A percentile compares a stretch with the other conserved stretches of the same genome.
Evolutionary conservation across 2,888 invertebrate genomes (phyloP).

Genomic region (Cryptosula pallasiana): DNA sequence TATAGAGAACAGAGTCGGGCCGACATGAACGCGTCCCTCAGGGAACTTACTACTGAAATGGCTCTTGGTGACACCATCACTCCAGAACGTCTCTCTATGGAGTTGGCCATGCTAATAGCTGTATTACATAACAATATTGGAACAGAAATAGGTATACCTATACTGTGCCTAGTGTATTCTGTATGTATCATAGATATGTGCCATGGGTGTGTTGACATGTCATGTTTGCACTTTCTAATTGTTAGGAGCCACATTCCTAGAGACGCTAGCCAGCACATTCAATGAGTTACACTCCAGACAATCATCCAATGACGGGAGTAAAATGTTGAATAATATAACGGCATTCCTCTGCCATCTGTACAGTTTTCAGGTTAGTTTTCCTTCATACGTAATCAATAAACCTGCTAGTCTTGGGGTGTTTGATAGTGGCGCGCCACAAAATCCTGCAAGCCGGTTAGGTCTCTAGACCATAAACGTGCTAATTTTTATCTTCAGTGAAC

Average conservation of each 20-base stretch:
- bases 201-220: no score
- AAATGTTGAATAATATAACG: slow-evolving; percentile 74
- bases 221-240: no score
- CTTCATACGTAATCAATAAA: slow-evolving; percentile 25
- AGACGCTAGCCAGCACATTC: slow-evolving; percentile 67
- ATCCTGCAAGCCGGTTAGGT: no score
- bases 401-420: not conserved
- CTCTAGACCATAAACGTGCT: no score
- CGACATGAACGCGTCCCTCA: slow-evolving; percentile 65
- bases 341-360: slow-evolving; percentile 75
- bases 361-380: slow-evolving; percentile 69
- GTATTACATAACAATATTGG: slow-evolving; percentile 85
- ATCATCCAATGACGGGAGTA: slow-evolving; percentile 59
- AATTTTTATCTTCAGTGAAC: no score
- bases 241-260: slow-evolving; percentile 68
- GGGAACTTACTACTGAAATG: slow-evolving; percentile 66
- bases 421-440: no score
- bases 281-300: slow-evolving; percentile 46
- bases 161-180: no score
- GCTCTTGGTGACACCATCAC: slow-evolving; percentile 59
- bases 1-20: slow-evolving; percentile 60
- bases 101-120: slow-evolving; percentile 76
- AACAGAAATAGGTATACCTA: slow-evolving; percentile 85
- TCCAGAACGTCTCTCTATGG: slow-evolving; percentile 63
- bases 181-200: no score